phyloP scores from a whole-genome alignment of 2,113 vertebrate species.

The Hemicordylus capensis region DNA sequence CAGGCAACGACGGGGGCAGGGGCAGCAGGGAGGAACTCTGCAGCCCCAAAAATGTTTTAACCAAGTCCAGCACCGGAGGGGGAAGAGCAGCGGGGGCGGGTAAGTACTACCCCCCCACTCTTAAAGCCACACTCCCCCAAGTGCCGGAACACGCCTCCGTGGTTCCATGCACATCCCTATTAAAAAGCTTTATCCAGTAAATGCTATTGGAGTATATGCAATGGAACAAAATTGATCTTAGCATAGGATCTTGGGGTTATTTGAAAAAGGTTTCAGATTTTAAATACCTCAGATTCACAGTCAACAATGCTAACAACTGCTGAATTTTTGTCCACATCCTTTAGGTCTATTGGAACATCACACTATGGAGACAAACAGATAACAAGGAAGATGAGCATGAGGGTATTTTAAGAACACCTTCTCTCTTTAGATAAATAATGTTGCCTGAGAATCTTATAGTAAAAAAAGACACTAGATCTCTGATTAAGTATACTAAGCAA shows the following conservation, averaged over 20 bases:
- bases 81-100: too few species aligned
- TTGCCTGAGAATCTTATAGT: neutral
- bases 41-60: too few species aligned
- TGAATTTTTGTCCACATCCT: constrained; percentile 98
- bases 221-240: neutral
- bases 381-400: neutral
- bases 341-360: constrained; percentile 93
- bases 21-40: too few species aligned
- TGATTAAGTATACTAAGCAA: neutral
- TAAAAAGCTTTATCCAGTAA: too few species aligned
- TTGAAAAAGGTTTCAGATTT: neutral
- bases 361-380: constrained; percentile 78
- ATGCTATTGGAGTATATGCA: too few species aligned
- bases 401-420: neutral
- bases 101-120: too few species aligned
- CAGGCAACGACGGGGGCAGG: too few species aligned
- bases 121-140: too few species aligned
- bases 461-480: neutral
- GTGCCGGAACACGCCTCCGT: too few species aligned
- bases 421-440: neutral
- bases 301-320: constrained; percentile 97
- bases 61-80: too few species aligned
- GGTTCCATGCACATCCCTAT: too few species aligned
- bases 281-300: constrained; percentile 91
- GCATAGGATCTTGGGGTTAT: neutral